Evolutionary conservation across 2,888 invertebrate genomes (phyloP).

Genomic region (Tachina fera): DNA sequence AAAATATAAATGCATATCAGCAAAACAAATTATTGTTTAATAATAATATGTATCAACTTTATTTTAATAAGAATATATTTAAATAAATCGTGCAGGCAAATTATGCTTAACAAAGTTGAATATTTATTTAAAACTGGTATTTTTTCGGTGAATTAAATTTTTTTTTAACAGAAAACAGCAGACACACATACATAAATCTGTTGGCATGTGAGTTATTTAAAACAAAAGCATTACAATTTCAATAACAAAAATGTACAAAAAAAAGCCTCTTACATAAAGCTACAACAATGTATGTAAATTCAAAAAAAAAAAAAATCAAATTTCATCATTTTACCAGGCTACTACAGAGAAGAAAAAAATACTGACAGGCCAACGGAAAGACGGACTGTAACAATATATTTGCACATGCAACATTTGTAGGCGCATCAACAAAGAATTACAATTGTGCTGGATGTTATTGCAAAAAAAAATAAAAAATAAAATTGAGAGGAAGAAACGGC

Average conservation of each 20-base stretch:
- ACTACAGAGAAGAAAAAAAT: not conserved
- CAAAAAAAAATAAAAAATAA: conserved; percentile 8
- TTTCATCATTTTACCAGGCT: conserved; percentile 14
- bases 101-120: not conserved
- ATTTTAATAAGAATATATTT: conserved; percentile 3
- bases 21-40: not conserved
- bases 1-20: not conserved
- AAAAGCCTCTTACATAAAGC: not conserved
- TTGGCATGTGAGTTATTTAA: conserved; percentile 21
- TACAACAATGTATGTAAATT: not conserved
- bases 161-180: not conserved
- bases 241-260: not conserved
- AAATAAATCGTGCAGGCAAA: conserved; percentile 3
- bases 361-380: not conserved
- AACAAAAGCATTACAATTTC: conserved; percentile 25
- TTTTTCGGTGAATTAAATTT: conserved; percentile 7
- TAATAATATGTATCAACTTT: not conserved
- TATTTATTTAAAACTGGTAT: conserved; percentile 7
- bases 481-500: not conserved
- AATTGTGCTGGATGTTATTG: conserved; percentile 56
- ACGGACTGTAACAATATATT: conserved; percentile 29
- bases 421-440: conserved; percentile 68
- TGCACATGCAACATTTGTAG: conserved; percentile 52
- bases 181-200: not conserved
- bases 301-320: conserved; percentile 21